Percentiles rank a stretch among this genome's conserved stretches.
These are phyloP conservation scores for Scylla paramamosain DNA, from an alignment of 1,140 invertebrate genomes.

Conservation along the genomic window DNA sequence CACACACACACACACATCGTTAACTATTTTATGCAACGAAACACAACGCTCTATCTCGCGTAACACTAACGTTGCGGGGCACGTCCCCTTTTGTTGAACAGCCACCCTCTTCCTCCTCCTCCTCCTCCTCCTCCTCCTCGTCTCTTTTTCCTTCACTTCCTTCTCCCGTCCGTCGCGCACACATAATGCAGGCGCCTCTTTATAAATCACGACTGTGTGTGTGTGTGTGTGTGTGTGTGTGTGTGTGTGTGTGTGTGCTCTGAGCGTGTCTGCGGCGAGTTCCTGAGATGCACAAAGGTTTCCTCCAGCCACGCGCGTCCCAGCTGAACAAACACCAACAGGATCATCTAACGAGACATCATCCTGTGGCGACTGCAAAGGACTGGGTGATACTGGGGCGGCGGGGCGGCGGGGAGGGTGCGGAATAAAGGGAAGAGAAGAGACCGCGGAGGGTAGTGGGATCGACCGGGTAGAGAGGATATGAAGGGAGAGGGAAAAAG, in stretches of 20 bases:
- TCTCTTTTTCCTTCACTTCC: background rate
- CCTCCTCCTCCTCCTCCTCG: background rate
- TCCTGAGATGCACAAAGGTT: too few species aligned
- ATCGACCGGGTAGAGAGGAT: too few species aligned
- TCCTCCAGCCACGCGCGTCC: too few species aligned
- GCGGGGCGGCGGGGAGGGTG: too few species aligned
- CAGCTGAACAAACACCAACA: too few species aligned
- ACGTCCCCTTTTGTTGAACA: background rate
- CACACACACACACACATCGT: background rate
- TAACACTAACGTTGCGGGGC: background rate
- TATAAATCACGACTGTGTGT: background rate
- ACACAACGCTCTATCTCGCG: background rate
- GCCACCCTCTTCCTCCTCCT: conserved; percentile 15
- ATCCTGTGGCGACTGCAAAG: too few species aligned
- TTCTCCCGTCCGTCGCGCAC: background rate
- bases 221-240: conserved; percentile 32
- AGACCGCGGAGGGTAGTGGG: too few species aligned
- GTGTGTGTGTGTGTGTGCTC: background rate
- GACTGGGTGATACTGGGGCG: too few species aligned
- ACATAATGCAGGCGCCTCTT: background rate
- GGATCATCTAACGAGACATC: too few species aligned
- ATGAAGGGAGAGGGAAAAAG: too few species aligned
- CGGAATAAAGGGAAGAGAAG: too few species aligned
- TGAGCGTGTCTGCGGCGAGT: too few species aligned
- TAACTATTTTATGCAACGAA: background rate